Evolutionary conservation across 1,140 invertebrate species (phyloP).

Genomic region (Drosophila watanabei): DNA sequence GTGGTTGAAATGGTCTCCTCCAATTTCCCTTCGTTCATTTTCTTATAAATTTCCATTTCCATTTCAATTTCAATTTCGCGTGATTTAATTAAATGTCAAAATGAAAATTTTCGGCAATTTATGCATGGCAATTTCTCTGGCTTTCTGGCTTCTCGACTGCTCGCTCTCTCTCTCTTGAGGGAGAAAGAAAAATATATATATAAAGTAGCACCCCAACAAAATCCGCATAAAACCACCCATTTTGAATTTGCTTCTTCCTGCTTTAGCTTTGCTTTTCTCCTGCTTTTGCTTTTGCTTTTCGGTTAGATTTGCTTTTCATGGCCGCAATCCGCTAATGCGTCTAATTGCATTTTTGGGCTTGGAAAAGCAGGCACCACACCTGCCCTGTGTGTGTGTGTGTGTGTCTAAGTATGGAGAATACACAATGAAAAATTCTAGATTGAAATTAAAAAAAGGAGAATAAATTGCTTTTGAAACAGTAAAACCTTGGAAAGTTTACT

Average conservation of each 20-base stretch:
- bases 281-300: slow-evolving; percentile 34
- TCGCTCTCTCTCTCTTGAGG: neutral
- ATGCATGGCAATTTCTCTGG: slow-evolving; percentile 49
- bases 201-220: neutral
- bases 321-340: slow-evolving; percentile 64
- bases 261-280: slow-evolving; percentile 9
- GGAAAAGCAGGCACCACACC: slow-evolving; percentile 20
- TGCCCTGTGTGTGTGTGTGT: neutral
- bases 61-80: slow-evolving; percentile 70
- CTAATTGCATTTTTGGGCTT: slow-evolving; percentile 74
- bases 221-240: neutral
- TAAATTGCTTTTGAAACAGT: too few relatives aligned
- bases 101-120: slow-evolving; percentile 66
- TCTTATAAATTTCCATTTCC: slow-evolving; percentile 15
- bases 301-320: slow-evolving; percentile 38
- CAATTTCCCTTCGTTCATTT: slow-evolving; percentile 8
- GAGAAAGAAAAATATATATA: neutral
- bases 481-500: neutral
- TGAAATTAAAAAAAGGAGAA: neutral
- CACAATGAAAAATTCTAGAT: neutral
- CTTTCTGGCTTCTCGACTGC: neutral
- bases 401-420: neutral
- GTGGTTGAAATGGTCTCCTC: slow-evolving; percentile 49
- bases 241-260: slow-evolving; percentile 17
- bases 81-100: slow-evolving; percentile 82